phyloP scores from a whole-genome alignment of 2,888 invertebrate genomes.

The Nipponacmea schrenckii region DNA sequence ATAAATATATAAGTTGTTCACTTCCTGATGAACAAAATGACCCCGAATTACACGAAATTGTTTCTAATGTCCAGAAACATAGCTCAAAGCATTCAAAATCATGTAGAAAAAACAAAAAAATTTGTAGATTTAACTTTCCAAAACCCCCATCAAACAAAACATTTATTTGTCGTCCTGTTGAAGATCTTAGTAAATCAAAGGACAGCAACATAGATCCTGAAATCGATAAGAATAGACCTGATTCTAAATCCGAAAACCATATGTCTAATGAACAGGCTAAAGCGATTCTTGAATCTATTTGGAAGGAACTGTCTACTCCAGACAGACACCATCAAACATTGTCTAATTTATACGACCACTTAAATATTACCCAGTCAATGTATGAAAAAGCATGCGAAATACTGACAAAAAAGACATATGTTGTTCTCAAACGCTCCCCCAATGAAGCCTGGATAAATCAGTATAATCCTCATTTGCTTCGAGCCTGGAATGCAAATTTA shows the following conservation, averaged over 20 bases:
- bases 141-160: neutral
- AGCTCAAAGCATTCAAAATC: conserved; percentile 26
- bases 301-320: neutral
- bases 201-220: no score
- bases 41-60: conserved; percentile 15
- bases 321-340: neutral
- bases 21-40: conserved; percentile 25
- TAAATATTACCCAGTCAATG: neutral
- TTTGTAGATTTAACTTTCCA: conserved; percentile 29
- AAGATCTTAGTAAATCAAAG: no score
- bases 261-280: neutral
- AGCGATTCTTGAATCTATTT: no score
- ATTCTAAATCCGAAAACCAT: neutral
- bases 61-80: no score
- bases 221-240: conserved; percentile 7
- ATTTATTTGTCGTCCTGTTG: neutral
- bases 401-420: neutral
- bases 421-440: conserved; percentile 6
- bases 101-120: conserved; percentile 25
- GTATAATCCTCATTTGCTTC: no score
- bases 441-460: conserved; percentile 20
- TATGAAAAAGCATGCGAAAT: neutral
- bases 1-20: conserved; percentile 25
- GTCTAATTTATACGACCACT: neutral
- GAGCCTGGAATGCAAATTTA: conserved; percentile 13